phyloP scores from a whole-genome alignment of 2,888 invertebrate genomes.

The Chymomyza caudatula region DNA sequence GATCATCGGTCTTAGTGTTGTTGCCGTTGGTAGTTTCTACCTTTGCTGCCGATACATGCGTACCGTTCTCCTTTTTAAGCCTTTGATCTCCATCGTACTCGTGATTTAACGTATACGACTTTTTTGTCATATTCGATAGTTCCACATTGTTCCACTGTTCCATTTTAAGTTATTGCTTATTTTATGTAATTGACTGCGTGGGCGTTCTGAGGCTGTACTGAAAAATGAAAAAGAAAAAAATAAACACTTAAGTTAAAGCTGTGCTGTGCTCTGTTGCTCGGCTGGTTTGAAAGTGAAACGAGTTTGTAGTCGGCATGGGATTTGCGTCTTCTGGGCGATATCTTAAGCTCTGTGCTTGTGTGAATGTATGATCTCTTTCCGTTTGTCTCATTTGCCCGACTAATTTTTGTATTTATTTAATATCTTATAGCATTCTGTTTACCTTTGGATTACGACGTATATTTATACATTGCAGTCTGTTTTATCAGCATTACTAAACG shows the following conservation, averaged over 20 bases:
- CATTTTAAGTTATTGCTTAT: slow-evolving; percentile 45
- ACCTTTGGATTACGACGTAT: slow-evolving; percentile 53
- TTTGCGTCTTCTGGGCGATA: slow-evolving; percentile 49
- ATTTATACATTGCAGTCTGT: slow-evolving; percentile 11
- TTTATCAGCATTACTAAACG: slow-evolving; percentile 40
- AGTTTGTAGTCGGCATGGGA: slow-evolving; percentile 46
- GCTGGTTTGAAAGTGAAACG: slow-evolving; percentile 56
- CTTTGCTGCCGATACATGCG: slow-evolving; percentile 2
- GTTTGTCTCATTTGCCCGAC: slow-evolving; percentile 32
- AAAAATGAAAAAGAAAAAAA: neutral
- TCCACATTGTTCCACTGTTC: slow-evolving; percentile 74
- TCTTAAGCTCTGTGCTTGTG: slow-evolving; percentile 3
- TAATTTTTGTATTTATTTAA: slow-evolving; percentile 57
- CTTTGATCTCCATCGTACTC: slow-evolving; percentile 60
- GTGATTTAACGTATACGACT: slow-evolving; percentile 75
- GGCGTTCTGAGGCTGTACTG: slow-evolving; percentile 11
- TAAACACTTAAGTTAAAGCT: neutral
- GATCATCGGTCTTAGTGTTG: slow-evolving; percentile 32
- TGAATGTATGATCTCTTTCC: slow-evolving; percentile 26
- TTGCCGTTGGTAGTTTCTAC: slow-evolving; percentile 14
- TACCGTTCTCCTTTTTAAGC: slow-evolving; percentile 33
- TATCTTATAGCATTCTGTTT: slow-evolving; percentile 55
- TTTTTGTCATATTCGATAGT: slow-evolving; percentile 70
- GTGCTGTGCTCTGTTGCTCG: slow-evolving; percentile 32
- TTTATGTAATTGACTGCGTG: slow-evolving; percentile 8